Conservation (phyloP, 2,113 vertebrate genomes). For the Anser cygnoides region DNA sequence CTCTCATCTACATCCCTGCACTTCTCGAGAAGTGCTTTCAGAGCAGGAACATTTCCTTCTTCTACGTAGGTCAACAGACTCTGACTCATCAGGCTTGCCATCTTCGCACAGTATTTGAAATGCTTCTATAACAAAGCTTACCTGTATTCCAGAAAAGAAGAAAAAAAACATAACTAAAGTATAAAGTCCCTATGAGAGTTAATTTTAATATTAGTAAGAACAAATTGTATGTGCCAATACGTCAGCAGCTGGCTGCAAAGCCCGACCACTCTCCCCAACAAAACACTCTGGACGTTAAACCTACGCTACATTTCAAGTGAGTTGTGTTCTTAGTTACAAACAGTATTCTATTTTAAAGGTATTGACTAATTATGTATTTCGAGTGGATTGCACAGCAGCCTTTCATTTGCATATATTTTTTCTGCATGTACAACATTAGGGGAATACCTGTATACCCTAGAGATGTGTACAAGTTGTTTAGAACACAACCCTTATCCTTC, state of each 20-base stretch:
- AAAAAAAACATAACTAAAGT: neutral
- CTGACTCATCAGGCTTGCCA: conserved; percentile 89
- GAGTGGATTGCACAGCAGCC: neutral
- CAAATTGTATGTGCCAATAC: accelerated
- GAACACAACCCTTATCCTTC: neutral
- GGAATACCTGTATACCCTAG: neutral
- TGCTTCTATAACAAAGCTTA: conserved; percentile 12
- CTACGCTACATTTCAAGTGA: neutral
- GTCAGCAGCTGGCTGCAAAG: neutral
- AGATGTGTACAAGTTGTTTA: neutral
- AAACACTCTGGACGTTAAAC: neutral
- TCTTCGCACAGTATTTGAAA: conserved; percentile 74
- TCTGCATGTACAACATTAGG: neutral
- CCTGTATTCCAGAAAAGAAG: neutral
- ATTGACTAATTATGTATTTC: neutral
- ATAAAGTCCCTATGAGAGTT: neutral
- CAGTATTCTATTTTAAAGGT: neutral
- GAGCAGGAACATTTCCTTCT: conserved; percentile 91
- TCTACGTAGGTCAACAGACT: conserved; percentile 92
- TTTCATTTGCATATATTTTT: neutral
- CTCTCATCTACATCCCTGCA: conserved; percentile 95
- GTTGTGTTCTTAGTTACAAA: neutral
- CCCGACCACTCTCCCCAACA: neutral
- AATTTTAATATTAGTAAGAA: neutral
- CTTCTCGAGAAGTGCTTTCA: conserved; percentile 93